These are phyloP conservation scores for Danio tinwini DNA, from an alignment of 2,797 vertebrate species.

Conservation along the genomic window DNA sequence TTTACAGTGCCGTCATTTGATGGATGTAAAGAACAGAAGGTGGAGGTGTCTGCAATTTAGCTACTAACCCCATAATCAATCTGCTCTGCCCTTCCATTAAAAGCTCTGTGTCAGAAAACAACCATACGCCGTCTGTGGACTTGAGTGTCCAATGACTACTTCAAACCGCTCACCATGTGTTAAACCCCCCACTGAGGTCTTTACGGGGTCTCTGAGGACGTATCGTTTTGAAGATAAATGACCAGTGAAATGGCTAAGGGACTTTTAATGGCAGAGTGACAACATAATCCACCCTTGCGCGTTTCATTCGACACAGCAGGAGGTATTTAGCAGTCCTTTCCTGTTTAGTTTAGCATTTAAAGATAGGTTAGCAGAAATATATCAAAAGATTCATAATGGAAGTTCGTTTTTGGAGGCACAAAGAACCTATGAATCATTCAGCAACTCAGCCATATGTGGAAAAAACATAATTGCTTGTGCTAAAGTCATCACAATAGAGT, in stretches of 20 bases:
- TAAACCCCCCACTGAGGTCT: slow-evolving; percentile 25
- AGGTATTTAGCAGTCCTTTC: slow-evolving; percentile 51
- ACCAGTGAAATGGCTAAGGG: slow-evolving; percentile 44
- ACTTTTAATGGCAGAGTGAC: slow-evolving; percentile 60
- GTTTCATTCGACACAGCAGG: slow-evolving; percentile 40
- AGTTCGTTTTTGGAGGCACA: neutral
- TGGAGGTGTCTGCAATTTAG: slow-evolving; percentile 27
- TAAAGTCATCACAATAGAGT: neutral
- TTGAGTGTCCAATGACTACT: slow-evolving; percentile 36
- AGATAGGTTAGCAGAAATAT: slow-evolving; percentile 17
- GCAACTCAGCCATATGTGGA: neutral
- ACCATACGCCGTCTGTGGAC: slow-evolving; percentile 21
- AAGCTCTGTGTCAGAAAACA: slow-evolving; percentile 35
- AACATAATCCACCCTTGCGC: slow-evolving; percentile 53
- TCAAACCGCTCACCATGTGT: slow-evolving; percentile 19
- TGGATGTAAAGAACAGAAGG: slow-evolving; percentile 43
- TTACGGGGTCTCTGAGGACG: slow-evolving; percentile 29
- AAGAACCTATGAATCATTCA: slow-evolving; percentile 3
- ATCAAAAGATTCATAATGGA: neutral
- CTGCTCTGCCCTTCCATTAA: slow-evolving; percentile 34
- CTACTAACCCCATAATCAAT: slow-evolving; percentile 37
- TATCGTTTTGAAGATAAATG: slow-evolving; percentile 47
- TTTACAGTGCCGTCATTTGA: slow-evolving; percentile 38
- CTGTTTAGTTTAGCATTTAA: slow-evolving; percentile 27
- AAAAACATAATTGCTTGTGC: neutral